Evolutionary conservation across 2,888 invertebrate species (phyloP), one percentile per base, ranked within the genome.

Genomic region (Achlya flavicornis): DNA sequence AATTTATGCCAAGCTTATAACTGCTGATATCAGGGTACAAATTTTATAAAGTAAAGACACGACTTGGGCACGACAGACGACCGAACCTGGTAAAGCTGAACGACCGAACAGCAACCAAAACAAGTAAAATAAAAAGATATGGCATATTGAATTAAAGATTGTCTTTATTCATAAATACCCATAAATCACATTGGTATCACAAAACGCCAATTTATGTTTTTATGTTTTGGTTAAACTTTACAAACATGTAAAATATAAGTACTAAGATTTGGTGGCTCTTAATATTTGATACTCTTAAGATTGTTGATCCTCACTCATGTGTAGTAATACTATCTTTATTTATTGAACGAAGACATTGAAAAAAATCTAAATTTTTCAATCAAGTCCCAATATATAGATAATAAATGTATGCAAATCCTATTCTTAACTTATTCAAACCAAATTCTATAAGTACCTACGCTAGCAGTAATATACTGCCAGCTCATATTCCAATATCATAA

Each of bases 151-250:
- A 63, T 66, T 72, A 67, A 73, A 76, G 77, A 73, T 77, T 75
- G 77, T 53, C 19, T 84, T 83, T 80, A 69, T 78, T 83, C 71
- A 89, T 89, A 90, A 89, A 89, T 90, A 89, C 89, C 85, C 86
- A 76, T 74, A 87, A 84, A 89, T 89, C 88, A 88, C 89, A 87
- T 79, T 76, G 81, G 79, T 85, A 87, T 87, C 87, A 88, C 87
- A 78, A 81, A 73, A 82, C 76, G 74, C 77, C 74, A 76, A 72
- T 59, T 53, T 16, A 16, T 4, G 19, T n/a, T 10, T 8, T n/a
- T n/a, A 48, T 48, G 16, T 48, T 48, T 48, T 16, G 48, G 48
- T 48, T 14, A 43, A 12, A 12, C 12, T n/a, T 46, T 46, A 46
- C 46, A 19, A 53, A 10, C 10, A 46, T 5, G 19, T 53, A 48